Evolutionary conservation across 2,797 vertebrate genomes (phyloP).

Genomic region (Masticophis lateralis): DNA sequence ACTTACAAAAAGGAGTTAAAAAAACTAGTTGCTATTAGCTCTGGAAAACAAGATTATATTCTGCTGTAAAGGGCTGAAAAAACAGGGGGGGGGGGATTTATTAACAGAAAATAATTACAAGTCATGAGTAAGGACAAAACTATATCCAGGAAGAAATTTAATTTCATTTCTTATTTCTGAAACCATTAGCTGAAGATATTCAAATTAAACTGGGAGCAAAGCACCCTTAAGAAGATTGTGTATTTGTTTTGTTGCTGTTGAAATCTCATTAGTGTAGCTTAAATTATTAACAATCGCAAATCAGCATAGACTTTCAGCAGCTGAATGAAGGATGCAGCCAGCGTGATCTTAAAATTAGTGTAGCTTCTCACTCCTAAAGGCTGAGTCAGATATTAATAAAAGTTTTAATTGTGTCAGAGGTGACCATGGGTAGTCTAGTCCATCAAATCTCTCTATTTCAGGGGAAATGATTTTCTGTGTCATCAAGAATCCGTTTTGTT

Average conservation of each 20-base stretch:
- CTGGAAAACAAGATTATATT: not conserved
- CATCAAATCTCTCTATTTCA: not conserved
- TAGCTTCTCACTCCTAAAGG: not conserved
- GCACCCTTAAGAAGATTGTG: not conserved
- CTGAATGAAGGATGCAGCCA: not conserved
- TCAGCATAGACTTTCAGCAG: constrained; percentile 14
- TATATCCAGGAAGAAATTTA: not conserved
- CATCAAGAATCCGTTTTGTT: not conserved
- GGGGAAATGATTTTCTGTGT: not conserved
- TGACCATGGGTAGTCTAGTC: not conserved
- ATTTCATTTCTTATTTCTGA: not conserved
- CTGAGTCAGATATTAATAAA: not conserved
- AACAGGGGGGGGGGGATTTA: not conserved
- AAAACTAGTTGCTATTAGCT: not conserved
- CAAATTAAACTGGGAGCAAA: not conserved
- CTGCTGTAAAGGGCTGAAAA: not conserved
- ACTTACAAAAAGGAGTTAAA: not conserved
- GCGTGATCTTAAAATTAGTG: not conserved
- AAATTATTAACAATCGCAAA: constrained; percentile 28
- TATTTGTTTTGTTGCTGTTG: not conserved
- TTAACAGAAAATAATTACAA: not conserved
- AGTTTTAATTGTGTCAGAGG: not conserved
- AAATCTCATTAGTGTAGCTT: constrained; percentile 5
- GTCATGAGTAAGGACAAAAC: not conserved
- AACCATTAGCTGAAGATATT: not conserved